Percentiles rank a stretch among this genome's conserved stretches.
Evolutionary conservation across 2,797 vertebrate genomes (phyloP).

Genomic region (Halcyon badia): DNA sequence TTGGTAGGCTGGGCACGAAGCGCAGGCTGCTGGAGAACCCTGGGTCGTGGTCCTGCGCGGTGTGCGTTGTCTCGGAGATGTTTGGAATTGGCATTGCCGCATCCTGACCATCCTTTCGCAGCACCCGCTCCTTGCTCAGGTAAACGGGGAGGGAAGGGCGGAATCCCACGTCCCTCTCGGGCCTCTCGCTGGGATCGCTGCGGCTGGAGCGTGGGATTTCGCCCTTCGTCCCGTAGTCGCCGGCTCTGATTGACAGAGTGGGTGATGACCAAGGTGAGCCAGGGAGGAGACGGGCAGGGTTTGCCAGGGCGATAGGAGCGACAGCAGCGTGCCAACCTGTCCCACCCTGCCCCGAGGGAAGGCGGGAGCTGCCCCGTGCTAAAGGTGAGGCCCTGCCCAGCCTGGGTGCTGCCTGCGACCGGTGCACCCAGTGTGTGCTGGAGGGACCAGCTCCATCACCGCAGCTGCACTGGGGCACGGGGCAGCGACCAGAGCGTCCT

Average conservation of each 20-base stretch:
- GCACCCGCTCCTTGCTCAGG: rapidly evolving
- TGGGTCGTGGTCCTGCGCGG: not conserved
- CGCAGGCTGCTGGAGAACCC: not conserved
- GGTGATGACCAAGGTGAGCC: not conserved
- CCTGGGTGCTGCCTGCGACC: not conserved
- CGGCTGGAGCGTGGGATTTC: not conserved
- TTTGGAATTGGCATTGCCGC: rapidly evolving
- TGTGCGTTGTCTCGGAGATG: rapidly evolving
- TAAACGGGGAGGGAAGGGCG: not conserved
- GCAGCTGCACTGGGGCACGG: not conserved
- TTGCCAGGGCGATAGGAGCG: not conserved
- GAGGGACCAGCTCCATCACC: not conserved
- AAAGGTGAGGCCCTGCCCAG: not conserved
- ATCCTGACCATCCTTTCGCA: not conserved
- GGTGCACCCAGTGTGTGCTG: not conserved
- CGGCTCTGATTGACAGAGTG: not conserved
- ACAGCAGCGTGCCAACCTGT: not conserved
- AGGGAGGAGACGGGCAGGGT: not conserved
- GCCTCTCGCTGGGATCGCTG: rapidly evolving
- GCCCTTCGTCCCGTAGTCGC: rapidly evolving
- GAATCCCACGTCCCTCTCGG: not conserved
- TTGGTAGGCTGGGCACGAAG: not conserved
- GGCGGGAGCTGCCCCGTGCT: not conserved
- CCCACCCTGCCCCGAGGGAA: not conserved
- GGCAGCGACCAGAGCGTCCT: not conserved